Evolutionary conservation across 2,888 invertebrate genomes (phyloP), one percentile per base, ranked within the genome.

Genomic region (Pycnomerus fuliginosus): DNA sequence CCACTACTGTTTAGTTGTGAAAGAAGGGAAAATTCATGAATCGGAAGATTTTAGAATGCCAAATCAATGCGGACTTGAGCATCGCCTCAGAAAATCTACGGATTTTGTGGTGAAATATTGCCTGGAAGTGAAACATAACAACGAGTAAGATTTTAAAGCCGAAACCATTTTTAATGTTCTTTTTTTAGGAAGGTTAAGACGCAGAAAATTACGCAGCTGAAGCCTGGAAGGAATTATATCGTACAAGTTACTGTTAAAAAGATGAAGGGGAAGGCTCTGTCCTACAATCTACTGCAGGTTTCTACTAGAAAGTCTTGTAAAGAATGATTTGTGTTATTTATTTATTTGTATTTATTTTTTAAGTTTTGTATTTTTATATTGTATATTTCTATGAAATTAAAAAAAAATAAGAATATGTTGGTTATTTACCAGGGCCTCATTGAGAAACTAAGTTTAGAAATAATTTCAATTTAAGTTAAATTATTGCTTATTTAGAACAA

Each of bases 191-290:
- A 66, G 43, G 70, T 78, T n/a, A 71, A 80, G 51, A 75, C 74
- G 2, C 72, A 76, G 50, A 68, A 63, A 42, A 68, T 78, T 14
- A 65, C 69, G 3, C 75, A 77, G 41, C 63, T 82, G 22, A 72
- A 70, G 40, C 75, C 79, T 1, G 77, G 76, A 5, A 73, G 72
- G 50, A 72, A 70, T 20, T 82, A 82, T 53, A 70, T 78, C 24
- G 71, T 80, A 10, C 80, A 81, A 60, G 76, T 82, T 5, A 80
- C 79, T 0, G 75, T 78, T 2, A 76, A 75, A 48, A 74, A 80
- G 42, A 72, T 72, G 27, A 74, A 74, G 58, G 79, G 79, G 12
- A 76, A 75, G 56, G 73, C 77, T 2, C 58, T 81, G 31, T 79
- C 80, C 1, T 82, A 82, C 56, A 76, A 81, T 61, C 67, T 80